Evolutionary conservation across 1,140 invertebrate species (phyloP), one percentile per base, ranked within the genome.

Genomic region (Trissolcus basalis): DNA sequence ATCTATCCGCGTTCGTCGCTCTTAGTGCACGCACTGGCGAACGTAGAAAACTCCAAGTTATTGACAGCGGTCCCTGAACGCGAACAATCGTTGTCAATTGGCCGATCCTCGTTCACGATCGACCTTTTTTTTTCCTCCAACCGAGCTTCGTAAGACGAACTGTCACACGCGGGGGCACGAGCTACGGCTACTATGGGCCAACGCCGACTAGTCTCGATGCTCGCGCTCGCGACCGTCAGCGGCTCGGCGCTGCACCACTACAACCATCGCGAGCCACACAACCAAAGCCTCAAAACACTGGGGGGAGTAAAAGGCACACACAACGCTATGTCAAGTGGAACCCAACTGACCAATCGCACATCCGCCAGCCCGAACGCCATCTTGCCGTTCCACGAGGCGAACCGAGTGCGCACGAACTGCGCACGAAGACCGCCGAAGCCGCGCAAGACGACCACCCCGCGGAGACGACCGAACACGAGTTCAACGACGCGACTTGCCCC

Each of bases 291-390:
- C 48, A n/a, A 53, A 41, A n/a, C 19, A 13, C 11, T 19, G 61
- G 27, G 53, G 63, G 63, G 63, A 35, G 54, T 35, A 12, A 51
- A 41, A 47, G 49, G 50, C 49, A 44, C 65, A 39, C 48, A 69
- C 36, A 39, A 69, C 65, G 65, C 56, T 49, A 56, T 60, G 65
- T 69, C 65, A 69, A 69, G 65, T 69, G 65, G 55, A 69, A 12
- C 33, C 49, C 55, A 41, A 43, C 48, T 45, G 65, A 49, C 67
- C 56, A 61, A 61, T 70, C 56, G 67, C 16, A 16, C 16, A 48
- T 41, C 56, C 55, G 16, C 49, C n/a, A 47, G 49, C 39, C n/a
- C 27, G 58, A 35, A 35, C 67, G 67, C 67, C 67, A 70, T 61
- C 67, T 69, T 69, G 56, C 48, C 65, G 32, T 15, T 4, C 16